Evolutionary conservation across 1,140 invertebrate species (phyloP), one percentile per base, ranked within the genome.

Genomic region (Luehdorfia chinensis): DNA sequence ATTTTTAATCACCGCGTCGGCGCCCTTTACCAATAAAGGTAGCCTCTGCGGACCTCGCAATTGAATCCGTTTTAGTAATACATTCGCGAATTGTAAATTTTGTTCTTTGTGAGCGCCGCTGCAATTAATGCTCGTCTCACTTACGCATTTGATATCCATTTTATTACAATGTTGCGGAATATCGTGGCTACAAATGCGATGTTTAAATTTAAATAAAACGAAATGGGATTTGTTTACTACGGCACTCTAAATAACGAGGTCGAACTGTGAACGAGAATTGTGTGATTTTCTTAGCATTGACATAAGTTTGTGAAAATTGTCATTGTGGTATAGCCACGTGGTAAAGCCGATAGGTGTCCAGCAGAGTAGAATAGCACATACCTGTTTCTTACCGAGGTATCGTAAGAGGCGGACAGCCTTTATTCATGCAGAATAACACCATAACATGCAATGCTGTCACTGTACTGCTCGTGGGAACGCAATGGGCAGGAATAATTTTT

Each of bases 1-100:
- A 75, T 68, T 73, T 73, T 81, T 76, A 78, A 79, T 74, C 60
- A 65, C 66, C 56, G 33, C 30, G 63, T 66, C 74, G 76, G 76
- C 69, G 67, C 66, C 60, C 62, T 69, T 81, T 75, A 21, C 39
- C 51, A 50, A 41, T 58, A 52, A 70, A 60, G 28, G 45, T 55
- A 56, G 50, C 55, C 50, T n/a, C n/a, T n/a, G n/a, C n/a, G n/a
- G n/a, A n/a, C n/a, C n/a, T 18, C 31, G 45, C 67, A 72, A 61
- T 66, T 68, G 66, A 54, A 59, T 59, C 55, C 57, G 46, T 58
- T 52, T 58, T 47, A n/a, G 50, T 65, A 68, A 68, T 66, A 60
- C 63, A 50, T 74, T 69, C 52, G 67, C 66, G 68, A 62, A 75
- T 75, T 72, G 64, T 75, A 76, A 75, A 73, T 65, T 59, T n/a